phyloP scores from a whole-genome alignment of 2,797 vertebrate species.

The Tenualosa ilisha region DNA sequence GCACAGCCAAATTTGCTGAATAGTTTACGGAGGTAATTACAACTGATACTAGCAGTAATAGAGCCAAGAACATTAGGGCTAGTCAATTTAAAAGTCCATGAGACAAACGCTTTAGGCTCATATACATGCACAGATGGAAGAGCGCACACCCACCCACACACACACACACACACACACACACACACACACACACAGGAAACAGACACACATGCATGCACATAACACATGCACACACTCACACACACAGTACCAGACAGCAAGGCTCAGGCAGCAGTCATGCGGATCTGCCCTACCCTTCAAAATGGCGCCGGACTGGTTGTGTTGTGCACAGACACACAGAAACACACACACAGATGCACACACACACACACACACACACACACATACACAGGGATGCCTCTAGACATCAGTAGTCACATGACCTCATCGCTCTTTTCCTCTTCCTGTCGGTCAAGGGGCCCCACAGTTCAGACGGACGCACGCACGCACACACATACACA shows the following conservation, averaged over 20 bases:
- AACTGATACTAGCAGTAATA: background rate
- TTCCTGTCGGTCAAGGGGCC: constrained; percentile 28
- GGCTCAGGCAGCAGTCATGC: background rate
- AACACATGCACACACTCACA: background rate
- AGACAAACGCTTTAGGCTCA: background rate
- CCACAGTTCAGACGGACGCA: background rate
- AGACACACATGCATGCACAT: background rate
- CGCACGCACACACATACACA: background rate
- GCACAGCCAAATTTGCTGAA: background rate
- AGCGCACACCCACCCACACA: background rate
- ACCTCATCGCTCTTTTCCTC: background rate
- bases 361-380: constrained; percentile 22
- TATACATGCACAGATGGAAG: background rate
- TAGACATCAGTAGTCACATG: constrained; percentile 29
- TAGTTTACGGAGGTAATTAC: background rate
- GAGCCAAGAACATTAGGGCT: background rate
- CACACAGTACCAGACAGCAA: background rate
- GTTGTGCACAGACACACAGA: background rate
- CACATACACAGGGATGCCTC: background rate
- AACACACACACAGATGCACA: constrained; percentile 10
- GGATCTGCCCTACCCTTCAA: constrained; percentile 11
- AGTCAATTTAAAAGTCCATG: background rate
- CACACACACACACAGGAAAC: constrained; percentile 3
- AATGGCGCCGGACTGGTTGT: background rate
- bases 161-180: background rate